Evolutionary conservation across 1,140 invertebrate genomes (phyloP).

Genomic region (Ruditapes philippinarum): DNA sequence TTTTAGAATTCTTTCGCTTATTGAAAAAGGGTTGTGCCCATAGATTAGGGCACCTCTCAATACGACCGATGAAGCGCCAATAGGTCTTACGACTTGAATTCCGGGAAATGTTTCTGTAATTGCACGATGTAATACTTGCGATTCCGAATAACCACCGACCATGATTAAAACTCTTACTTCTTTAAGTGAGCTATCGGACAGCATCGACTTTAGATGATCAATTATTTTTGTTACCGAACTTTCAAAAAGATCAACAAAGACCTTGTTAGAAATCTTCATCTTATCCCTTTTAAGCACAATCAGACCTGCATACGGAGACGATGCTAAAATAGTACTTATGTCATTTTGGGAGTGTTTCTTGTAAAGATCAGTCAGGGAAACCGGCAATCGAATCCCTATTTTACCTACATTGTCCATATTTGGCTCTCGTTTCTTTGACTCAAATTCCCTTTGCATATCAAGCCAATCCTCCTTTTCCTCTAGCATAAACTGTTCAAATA

Average conservation of each 20-base stretch:
- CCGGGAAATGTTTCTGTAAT: neutral
- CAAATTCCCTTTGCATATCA: constrained; percentile 67
- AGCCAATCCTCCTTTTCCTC: constrained; percentile 66
- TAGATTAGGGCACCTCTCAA: constrained; percentile 67
- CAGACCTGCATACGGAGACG: constrained; percentile 15
- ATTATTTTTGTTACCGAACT: neutral
- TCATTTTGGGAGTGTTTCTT: neutral
- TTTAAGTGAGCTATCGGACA: neutral
- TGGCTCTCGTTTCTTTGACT: constrained; percentile 68
- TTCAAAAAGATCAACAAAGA: neutral
- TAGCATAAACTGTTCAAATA: constrained; percentile 55
- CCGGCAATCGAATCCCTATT: constrained; percentile 45
- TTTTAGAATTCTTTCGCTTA: constrained; percentile 52
- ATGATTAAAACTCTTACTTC: neutral
- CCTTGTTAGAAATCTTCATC: neutral
- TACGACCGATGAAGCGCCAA: neutral
- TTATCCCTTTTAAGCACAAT: neutral
- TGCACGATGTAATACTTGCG: neutral
- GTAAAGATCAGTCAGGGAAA: neutral
- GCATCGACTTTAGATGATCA: neutral
- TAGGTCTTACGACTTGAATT: neutral
- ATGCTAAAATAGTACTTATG: neutral
- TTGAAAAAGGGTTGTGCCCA: constrained; percentile 65
- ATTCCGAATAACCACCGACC: neutral
- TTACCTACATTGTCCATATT: constrained; percentile 13